Evolutionary conservation across 2,113 vertebrate species (phyloP).

Genomic region (Caranx ignobilis): DNA sequence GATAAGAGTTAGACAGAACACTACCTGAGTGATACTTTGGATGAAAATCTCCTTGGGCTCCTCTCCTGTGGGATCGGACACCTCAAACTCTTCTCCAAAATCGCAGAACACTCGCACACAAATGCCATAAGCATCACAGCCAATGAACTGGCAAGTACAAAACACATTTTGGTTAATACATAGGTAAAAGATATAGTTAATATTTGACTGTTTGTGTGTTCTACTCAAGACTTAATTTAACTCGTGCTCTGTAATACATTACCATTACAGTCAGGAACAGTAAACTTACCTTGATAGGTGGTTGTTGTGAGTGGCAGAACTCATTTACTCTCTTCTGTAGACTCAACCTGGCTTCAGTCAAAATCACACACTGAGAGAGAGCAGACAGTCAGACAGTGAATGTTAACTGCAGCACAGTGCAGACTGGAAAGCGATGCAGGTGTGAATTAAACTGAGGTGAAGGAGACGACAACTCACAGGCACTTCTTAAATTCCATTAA

Average conservation of each 20-base stretch:
- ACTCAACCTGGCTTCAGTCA: conserved; percentile 90
- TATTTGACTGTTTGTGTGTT: background rate
- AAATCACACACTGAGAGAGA: conserved; percentile 90
- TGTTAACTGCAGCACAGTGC: background rate
- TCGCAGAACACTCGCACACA: conserved; percentile 97
- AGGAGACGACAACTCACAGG: too few relatives aligned
- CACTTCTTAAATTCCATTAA: background rate
- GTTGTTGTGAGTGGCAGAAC: conserved; percentile 92
- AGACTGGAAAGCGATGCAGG: background rate
- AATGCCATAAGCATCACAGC: conserved; percentile 92
- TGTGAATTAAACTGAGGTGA: background rate
- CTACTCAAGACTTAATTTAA: background rate
- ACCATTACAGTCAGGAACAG: background rate
- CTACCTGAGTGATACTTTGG: conserved; percentile 95
- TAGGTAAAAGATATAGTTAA: background rate
- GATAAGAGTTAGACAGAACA: background rate
- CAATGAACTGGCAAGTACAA: conserved; percentile 89
- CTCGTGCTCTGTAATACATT: background rate
- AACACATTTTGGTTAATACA: background rate
- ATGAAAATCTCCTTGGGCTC: conserved; percentile 97
- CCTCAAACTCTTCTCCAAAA: conserved; percentile 96
- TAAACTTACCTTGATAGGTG: conserved; percentile 92
- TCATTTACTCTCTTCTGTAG: conserved; percentile 92
- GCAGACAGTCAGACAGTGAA: conserved; percentile 1
- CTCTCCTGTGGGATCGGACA: conserved; percentile 95